Conservation (phyloP, 2,797 vertebrate genomes). For the Rhinogobio ventralis region DNA sequence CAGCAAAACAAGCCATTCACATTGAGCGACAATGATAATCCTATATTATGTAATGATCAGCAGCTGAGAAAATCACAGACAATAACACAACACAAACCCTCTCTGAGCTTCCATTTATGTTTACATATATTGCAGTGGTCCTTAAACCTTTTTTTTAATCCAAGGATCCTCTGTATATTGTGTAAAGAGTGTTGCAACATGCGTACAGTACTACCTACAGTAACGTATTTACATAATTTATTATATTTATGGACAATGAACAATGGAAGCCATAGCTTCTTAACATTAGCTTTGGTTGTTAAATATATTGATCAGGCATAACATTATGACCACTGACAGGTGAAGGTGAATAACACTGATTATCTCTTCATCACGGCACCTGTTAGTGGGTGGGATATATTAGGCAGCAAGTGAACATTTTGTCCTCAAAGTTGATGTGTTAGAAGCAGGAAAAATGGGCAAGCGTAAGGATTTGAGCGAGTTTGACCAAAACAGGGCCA, state of each 20-base stretch:
- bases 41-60: slow-evolving; percentile 65
- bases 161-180: not conserved
- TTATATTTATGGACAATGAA: not conserved
- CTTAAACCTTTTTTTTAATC: not conserved
- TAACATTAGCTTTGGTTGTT: not conserved
- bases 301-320: too few species aligned
- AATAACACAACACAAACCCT: slow-evolving; percentile 45
- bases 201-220: too few species aligned
- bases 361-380: too few species aligned
- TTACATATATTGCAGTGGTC: not conserved
- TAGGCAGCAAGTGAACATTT: too few species aligned
- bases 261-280: not conserved
- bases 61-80: slow-evolving; percentile 65
- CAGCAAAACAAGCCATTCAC: slow-evolving; percentile 36
- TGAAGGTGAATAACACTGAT: too few species aligned
- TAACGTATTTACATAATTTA: not conserved
- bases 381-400: too few species aligned
- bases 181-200: not conserved
- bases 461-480: too few species aligned
- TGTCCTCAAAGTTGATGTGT: too few species aligned
- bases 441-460: too few species aligned
- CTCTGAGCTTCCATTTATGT: slow-evolving; percentile 35
- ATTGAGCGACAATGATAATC: slow-evolving; percentile 45
- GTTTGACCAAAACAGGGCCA: too few species aligned
- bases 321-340: too few species aligned